Evolutionary conservation across 2,797 vertebrate species (phyloP).

Genomic region (Enteromius thamalakanensis): DNA sequence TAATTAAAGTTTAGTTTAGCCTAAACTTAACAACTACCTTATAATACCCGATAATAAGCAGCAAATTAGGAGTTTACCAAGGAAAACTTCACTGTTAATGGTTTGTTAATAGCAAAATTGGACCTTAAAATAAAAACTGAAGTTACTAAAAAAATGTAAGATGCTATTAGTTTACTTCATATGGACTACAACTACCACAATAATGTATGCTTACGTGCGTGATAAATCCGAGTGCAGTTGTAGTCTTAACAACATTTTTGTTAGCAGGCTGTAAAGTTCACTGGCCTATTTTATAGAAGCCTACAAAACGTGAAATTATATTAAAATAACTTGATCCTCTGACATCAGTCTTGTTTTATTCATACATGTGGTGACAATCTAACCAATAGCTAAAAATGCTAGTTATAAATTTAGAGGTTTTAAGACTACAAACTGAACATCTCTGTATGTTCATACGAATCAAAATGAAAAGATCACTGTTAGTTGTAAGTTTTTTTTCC

Average conservation of each 20-base stretch:
- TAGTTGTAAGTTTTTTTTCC: neutral
- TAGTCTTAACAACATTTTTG: neutral
- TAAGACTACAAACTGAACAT: neutral
- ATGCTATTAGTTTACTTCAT: neutral
- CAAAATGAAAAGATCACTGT: neutral
- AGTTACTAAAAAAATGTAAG: neutral
- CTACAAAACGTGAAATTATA: neutral
- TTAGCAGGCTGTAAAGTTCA: neutral
- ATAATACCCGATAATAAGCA: neutral
- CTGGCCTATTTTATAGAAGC: neutral
- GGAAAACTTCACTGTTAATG: neutral
- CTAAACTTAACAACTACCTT: neutral
- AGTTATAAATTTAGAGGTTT: neutral
- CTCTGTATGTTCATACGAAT: neutral
- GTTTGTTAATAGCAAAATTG: neutral
- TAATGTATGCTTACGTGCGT: neutral
- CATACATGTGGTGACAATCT: neutral
- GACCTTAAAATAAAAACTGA: neutral
- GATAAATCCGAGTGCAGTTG: neutral
- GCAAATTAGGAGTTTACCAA: neutral
- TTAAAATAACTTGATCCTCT: neutral
- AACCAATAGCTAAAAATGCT: neutral
- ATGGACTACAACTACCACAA: conserved; percentile 20
- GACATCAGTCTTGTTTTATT: neutral
- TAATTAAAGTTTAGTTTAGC: too few species aligned